These are phyloP conservation scores for Sciaenops ocellatus DNA, from an alignment of 2,797 vertebrate species.

Conservation along the genomic window DNA sequence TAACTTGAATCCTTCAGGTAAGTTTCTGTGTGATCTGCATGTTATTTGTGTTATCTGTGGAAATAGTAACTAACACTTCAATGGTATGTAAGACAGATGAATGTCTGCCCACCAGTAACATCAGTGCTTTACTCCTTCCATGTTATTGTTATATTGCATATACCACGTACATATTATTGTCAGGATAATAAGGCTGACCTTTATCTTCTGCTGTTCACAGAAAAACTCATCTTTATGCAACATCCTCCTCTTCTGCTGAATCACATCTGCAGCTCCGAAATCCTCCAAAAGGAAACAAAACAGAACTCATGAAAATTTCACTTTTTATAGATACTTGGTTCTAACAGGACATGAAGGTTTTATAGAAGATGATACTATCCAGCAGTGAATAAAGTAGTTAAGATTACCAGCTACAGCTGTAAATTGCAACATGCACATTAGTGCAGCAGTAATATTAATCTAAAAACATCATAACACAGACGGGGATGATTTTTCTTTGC, in stretches of 20 bases:
- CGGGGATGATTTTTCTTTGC: no score
- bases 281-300: no score
- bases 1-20: not conserved
- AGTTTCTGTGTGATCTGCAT: not conserved
- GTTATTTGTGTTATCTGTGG: not conserved
- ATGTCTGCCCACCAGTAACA: slow-evolving; percentile 1
- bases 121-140: not conserved
- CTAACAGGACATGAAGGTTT: no score
- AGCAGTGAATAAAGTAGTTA: no score
- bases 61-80: not conserved
- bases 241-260: not conserved
- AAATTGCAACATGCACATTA: no score
- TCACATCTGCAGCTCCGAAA: not conserved
- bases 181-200: not conserved
- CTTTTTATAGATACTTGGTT: no score
- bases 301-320: no score
- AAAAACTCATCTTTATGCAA: slow-evolving; percentile 18
- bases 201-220: not conserved
- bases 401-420: no score
- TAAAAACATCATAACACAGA: no score
- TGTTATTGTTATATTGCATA: not conserved
- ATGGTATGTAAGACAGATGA: not conserved
- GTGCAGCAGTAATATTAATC: no score
- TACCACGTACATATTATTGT: not conserved
- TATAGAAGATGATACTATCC: no score